Conservation (phyloP, 2,113 vertebrate species). For the Chelonoidis abingdonii region DNA sequence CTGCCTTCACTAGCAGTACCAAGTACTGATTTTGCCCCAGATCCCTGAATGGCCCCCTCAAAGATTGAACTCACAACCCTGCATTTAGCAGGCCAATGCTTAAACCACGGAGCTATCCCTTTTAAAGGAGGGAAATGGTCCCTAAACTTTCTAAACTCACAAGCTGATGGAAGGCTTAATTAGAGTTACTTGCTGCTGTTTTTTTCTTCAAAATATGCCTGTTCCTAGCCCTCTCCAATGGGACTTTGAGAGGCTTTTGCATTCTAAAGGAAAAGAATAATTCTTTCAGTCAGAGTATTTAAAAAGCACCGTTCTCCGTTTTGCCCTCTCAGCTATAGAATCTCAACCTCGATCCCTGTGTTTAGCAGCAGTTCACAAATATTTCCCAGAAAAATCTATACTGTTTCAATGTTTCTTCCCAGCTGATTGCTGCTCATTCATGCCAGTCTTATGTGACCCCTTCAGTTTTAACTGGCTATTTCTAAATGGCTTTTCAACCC, state of each 20-base stretch:
- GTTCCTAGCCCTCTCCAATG: neutral
- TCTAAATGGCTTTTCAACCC: neutral
- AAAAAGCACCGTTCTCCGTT: neutral
- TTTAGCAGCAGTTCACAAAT: neutral
- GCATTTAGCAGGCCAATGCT: too few relatives aligned
- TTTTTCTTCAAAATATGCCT: neutral
- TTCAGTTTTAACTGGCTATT: neutral
- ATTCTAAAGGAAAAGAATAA: neutral
- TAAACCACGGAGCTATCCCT: too few relatives aligned
- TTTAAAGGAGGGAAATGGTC: neutral
- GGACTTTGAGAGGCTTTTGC: neutral
- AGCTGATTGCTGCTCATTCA: neutral
- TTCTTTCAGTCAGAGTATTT: neutral
- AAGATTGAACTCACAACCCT: too few relatives aligned
- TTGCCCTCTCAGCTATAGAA: neutral
- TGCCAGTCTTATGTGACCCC: neutral
- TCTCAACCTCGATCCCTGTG: rapidly evolving
- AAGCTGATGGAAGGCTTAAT: slow-evolving; percentile 20
- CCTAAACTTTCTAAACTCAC: neutral
- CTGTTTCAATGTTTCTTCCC: neutral
- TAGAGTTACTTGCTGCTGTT: neutral
- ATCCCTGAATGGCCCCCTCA: too few relatives aligned
- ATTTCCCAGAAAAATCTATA: neutral
- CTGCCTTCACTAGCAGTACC: too few relatives aligned
- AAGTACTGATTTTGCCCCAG: too few relatives aligned